Evolutionary conservation across 2,888 invertebrate genomes (phyloP), one percentile per base, ranked within the genome.

Genomic region (Metalampra italica): DNA sequence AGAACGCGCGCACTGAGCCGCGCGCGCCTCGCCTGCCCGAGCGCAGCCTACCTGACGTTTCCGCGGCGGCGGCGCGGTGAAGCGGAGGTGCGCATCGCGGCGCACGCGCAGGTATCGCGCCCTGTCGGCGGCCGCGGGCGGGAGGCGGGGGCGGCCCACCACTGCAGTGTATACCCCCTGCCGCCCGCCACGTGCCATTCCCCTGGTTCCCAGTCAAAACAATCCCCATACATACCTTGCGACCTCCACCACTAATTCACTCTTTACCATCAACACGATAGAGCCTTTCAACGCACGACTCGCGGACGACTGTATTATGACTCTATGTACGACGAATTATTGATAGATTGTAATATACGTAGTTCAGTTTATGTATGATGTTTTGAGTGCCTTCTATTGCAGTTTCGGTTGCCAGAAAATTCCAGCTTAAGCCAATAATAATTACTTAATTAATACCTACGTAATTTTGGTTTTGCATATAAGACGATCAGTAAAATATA

Each of bases 21-120:
- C 36, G n/a, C 9, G 32, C 32, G 11, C 75, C 62, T 67, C 75
- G 73, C 62, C 76, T 69, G 66, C n/a, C 76, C 69, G 66, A 68
- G 71, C 73, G 75, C 76, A 64, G 69, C 73, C 81, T 84, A 85
- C 85, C 87, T 82, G 84, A 78, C 77, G 79, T 77, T 77, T 81
- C 80, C 79, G 81, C 73, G 72, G 77, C 73, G 81, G 81, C 73
- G 72, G 77, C 73, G 81, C 75, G 76, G 78, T 67, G 77, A 76
- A 78, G 82, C 82, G 83, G 82, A 82, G 85, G 85, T 82, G 84
- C 83, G 82, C 86, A 84, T 85, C 87, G 85, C 78, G 68, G 82
- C 85, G 84, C 81, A 77, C 78, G 79, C 81, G 82, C 83, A 83
- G 76, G 77, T 80, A 78, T 64, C 63, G 63, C 65, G 66, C 67